Evolutionary conservation across 2,888 invertebrate species (phyloP), one percentile per base, ranked within the genome.

Genomic region (Fabriciana adippe): DNA sequence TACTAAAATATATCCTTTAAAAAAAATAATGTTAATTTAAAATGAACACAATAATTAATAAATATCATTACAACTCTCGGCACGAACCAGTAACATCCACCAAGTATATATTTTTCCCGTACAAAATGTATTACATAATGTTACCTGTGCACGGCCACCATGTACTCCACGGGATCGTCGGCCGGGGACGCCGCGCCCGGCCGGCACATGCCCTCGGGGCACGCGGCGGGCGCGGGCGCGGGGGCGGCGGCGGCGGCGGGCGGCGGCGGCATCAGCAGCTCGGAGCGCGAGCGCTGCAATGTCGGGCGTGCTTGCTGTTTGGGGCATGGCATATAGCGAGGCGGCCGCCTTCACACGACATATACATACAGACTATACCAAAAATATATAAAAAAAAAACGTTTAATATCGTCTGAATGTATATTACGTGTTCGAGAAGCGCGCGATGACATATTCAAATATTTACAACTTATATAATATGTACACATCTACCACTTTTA

Each of bases 91-190:
- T 18, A 18, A 1, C 18, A 18, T 18, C 18, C 18, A 18, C 18
- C 18, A 18, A 18, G 2, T 18, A 18, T 18, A 18, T 18, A 18
- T 18, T 18, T 18, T 18, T 18, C 18, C 1, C 2, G 2, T 18
- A 18, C 18, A 18, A 18, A 1, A 18, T 18, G 1, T 35, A 35
- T 6, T 6, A 35, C 6, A 3, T 41, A 1, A 41, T 41, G 35
- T 41, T 6, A 90, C 90, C 90, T 86, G 72, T 97, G 97, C 18
- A 97, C 95, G 0, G 96, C 97, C 64, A 97, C 94, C 51, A 97
- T 92, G 83, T 96, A 97, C 64, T 62, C 55, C 15, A 92, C 76
- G 8, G 8, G 1, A 69, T 76, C 79, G n/a, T 75, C 79, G 8
- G 57, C 59, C 6, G 64, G 66, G 55, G 64, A 71, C 15, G 65